A percentile compares a stretch with the other conserved stretches of the same genome.
phyloP scores from a whole-genome alignment of 2,888 invertebrate genomes.

The Melanotus villosus region DNA sequence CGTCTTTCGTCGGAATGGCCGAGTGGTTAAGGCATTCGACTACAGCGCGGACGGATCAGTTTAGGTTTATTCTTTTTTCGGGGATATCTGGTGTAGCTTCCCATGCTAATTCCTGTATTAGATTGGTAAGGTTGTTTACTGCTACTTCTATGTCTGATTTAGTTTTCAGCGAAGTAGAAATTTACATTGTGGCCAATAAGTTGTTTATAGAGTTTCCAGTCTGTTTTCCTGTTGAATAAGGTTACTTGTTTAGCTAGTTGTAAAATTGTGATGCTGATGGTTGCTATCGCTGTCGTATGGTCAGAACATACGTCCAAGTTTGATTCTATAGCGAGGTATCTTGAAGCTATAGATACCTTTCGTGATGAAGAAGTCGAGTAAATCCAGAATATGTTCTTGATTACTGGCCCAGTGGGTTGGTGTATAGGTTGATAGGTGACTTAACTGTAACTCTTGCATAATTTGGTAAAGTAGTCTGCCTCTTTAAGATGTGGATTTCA shows the following conservation, averaged over 20 bases:
- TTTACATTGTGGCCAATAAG: not conserved
- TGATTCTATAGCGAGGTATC: not conserved
- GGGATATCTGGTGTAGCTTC: not conserved
- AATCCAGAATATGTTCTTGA: too few species aligned
- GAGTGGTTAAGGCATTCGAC: too few species aligned
- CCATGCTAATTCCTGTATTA: not conserved
- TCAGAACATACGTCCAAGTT: not conserved
- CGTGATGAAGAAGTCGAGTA: not conserved
- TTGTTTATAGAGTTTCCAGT: slow-evolving; percentile 5
- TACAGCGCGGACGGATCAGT: too few species aligned
- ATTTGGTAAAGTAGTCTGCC: too few species aligned
- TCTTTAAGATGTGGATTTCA: too few species aligned
- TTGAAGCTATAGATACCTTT: not conserved
- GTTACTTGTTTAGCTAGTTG: not conserved
- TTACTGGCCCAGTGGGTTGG: too few species aligned
- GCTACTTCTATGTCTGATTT: slow-evolving; percentile 1
- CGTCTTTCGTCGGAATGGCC: too few species aligned
- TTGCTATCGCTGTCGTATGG: not conserved
- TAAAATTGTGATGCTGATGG: not conserved
- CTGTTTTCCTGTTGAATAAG: slow-evolving; percentile 1
- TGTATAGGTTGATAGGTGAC: too few species aligned
- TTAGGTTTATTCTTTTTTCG: not conserved
- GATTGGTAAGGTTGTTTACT: not conserved
- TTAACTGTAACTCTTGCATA: too few species aligned
- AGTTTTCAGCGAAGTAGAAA: not conserved